A percentile compares a stretch with the other conserved stretches of the same genome.
Conservation (phyloP, 2,888 invertebrate species). For the Aplocera efformata region DNA sequence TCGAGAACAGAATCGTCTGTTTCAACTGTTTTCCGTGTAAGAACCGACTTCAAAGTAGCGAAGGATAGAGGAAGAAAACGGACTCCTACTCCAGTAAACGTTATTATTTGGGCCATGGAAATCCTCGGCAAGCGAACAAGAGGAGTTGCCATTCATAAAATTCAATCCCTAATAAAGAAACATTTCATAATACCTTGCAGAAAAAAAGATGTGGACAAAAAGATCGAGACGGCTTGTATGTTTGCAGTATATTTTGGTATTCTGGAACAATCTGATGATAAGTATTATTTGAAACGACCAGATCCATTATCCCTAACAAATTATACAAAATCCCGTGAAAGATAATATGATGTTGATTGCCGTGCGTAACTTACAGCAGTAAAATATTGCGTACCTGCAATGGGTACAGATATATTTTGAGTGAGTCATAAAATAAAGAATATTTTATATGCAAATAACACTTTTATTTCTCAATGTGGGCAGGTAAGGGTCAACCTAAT, state of each 20-base stretch:
- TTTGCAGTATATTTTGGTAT: slow-evolving; percentile 48
- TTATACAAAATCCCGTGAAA: slow-evolving; percentile 2
- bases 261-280: slow-evolving; percentile 36
- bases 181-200: slow-evolving; percentile 45
- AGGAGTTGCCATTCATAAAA: slow-evolving; percentile 43
- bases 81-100: slow-evolving; percentile 43
- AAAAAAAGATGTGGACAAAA: slow-evolving; percentile 41
- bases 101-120: slow-evolving; percentile 55
- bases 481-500: slow-evolving; percentile 5
- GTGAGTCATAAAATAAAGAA: slow-evolving; percentile 13
- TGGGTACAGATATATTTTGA: slow-evolving; percentile 3
- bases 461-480: slow-evolving; percentile 78
- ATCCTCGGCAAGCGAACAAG: slow-evolving; percentile 35
- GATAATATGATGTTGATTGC: not conserved
- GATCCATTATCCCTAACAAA: slow-evolving; percentile 3
- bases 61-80: slow-evolving; percentile 33
- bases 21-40: slow-evolving; percentile 37
- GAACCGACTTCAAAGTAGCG: slow-evolving; percentile 36
- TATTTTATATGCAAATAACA: slow-evolving; percentile 10
- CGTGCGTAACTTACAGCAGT: not conserved
- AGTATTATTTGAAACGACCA: slow-evolving; percentile 37
- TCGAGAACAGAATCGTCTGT: slow-evolving; percentile 31
- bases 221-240: slow-evolving; percentile 41
- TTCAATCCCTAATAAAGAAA: slow-evolving; percentile 44
- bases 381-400: slow-evolving; percentile 3